Conservation (phyloP, 1,140 invertebrate genomes). For the Leptopilina clavipes region DNA sequence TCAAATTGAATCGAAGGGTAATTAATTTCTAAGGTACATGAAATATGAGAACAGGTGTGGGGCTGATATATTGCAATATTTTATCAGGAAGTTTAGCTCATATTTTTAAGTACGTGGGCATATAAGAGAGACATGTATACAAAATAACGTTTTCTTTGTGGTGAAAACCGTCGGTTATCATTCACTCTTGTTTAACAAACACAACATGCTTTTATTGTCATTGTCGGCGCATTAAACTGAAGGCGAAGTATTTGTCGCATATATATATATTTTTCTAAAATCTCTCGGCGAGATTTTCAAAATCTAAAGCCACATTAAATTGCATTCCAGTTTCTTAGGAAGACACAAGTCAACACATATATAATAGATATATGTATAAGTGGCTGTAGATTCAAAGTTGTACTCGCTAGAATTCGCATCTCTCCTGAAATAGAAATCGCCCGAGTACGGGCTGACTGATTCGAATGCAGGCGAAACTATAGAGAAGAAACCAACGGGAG, state of each 20-base stretch:
- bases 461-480: slow-evolving; percentile 21
- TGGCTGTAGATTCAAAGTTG: neutral
- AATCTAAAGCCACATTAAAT: neutral
- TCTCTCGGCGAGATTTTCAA: neutral
- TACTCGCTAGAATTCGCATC: slow-evolving; percentile 27
- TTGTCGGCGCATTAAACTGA: neutral
- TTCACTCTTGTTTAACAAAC: neutral
- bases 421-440: slow-evolving; percentile 32
- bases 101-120: slow-evolving; percentile 9
- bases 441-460: slow-evolving; percentile 16
- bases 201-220: neutral
- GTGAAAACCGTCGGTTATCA: neutral
- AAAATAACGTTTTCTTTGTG: slow-evolving; percentile 24
- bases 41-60: neutral
- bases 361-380: no score
- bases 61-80: slow-evolving; percentile 5
- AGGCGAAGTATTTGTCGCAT: neutral
- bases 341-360: neutral
- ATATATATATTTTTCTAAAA: neutral
- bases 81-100: slow-evolving; percentile 13
- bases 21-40: neutral
- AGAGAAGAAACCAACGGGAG: slow-evolving; percentile 8
- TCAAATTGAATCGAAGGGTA: slow-evolving; percentile 2
- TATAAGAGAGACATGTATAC: slow-evolving; percentile 15
- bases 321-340: neutral